Conservation (phyloP, 2,113 vertebrate species). For the Sylvilagus bachmani region DNA sequence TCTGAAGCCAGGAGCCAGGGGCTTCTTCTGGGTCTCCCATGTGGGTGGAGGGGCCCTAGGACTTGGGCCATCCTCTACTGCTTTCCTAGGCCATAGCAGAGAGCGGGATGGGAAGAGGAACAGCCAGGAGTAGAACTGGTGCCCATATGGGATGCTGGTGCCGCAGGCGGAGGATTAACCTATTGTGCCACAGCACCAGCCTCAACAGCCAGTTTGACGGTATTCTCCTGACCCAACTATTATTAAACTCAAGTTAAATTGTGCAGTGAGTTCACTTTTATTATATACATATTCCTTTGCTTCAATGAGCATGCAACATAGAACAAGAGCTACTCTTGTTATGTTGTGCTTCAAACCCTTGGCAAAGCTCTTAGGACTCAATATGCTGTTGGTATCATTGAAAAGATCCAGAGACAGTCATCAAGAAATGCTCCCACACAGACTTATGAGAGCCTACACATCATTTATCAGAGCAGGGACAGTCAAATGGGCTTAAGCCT, state of each 20-base stretch:
- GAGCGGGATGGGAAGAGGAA: too few relatives aligned
- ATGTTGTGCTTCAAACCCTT: conserved; percentile 2
- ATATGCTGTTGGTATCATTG: conserved; percentile 47
- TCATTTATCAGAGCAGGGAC: conserved; percentile 76
- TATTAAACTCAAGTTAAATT: conserved; percentile 15
- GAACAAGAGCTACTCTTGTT: not conserved
- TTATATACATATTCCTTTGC: not conserved
- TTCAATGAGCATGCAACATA: not conserved
- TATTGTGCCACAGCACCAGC: too few relatives aligned
- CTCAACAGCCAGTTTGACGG: not conserved
- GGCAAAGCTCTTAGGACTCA: conserved; percentile 19
- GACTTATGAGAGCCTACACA: conserved; percentile 55
- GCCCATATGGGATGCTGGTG: too few relatives aligned
- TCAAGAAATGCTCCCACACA: conserved; percentile 68
- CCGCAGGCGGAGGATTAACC: too few relatives aligned
- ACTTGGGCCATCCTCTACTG: too few relatives aligned
- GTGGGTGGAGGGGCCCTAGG: too few relatives aligned
- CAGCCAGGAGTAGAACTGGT: too few relatives aligned
- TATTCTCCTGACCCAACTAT: not conserved
- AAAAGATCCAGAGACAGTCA: conserved; percentile 69
- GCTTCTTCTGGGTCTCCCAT: too few relatives aligned
- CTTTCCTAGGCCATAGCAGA: too few relatives aligned
- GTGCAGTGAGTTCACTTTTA: not conserved
- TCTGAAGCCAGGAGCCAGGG: too few relatives aligned
- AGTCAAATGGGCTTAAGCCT: conserved; percentile 76